phyloP scores from a whole-genome alignment of 2,888 invertebrate species.

The Helobdella robusta region DNA sequence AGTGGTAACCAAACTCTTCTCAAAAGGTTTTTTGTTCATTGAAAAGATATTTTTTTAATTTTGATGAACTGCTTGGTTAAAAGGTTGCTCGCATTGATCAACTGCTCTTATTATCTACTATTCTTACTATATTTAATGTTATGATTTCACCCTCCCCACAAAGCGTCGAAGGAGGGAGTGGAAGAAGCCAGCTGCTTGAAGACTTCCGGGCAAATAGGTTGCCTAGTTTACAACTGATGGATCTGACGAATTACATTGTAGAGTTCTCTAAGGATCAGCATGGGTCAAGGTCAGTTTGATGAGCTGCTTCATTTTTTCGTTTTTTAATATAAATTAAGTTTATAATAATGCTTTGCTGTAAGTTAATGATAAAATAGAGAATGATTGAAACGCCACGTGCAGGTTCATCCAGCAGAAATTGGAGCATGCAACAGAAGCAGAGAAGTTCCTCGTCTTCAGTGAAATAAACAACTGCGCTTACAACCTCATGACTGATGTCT shows the following conservation, averaged over 20 bases:
- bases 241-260: slow-evolving; percentile 92
- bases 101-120: no score
- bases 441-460: slow-evolving; percentile 94
- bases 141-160: no score
- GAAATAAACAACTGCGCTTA: slow-evolving; percentile 69
- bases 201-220: slow-evolving; percentile 64
- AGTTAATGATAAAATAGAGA: background rate
- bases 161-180: no score
- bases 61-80: no score
- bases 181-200: slow-evolving; percentile 77
- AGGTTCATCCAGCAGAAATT: slow-evolving; percentile 98
- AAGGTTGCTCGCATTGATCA: no score
- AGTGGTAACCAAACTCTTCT: no score
- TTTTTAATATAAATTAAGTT: background rate
- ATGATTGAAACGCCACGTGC: background rate
- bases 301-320: background rate
- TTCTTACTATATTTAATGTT: no score
- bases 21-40: no score
- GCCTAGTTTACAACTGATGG: slow-evolving; percentile 63
- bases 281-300: slow-evolving; percentile 60
- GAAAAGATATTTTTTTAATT: no score
- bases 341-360: background rate
- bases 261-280: slow-evolving; percentile 99
- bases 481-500: slow-evolving; percentile 94
- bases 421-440: slow-evolving; percentile 85